phyloP scores from a whole-genome alignment of 2,888 invertebrate genomes.

The Xestia xanthographa region DNA sequence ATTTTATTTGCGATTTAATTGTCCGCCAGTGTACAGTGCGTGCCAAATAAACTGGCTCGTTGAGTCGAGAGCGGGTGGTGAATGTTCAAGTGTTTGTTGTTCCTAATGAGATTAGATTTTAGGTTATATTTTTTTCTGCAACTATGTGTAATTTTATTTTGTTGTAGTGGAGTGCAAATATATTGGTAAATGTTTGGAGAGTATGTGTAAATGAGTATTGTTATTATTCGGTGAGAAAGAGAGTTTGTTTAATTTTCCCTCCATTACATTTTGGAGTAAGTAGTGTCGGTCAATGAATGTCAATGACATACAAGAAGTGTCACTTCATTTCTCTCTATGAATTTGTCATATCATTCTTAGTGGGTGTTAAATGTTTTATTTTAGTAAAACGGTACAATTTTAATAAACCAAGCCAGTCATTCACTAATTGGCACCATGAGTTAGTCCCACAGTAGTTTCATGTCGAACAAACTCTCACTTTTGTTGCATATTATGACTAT shows the following conservation, averaged over 20 bases:
- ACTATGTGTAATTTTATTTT: conserved; percentile 61
- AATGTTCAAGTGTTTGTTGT: conserved; percentile 66
- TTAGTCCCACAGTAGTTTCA: not conserved
- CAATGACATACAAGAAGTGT: conserved; percentile 2
- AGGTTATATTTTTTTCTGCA: conserved; percentile 57
- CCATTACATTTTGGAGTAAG: not conserved
- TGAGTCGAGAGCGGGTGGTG: conserved; percentile 67
- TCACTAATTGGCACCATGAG: not conserved
- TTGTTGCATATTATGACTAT: not conserved
- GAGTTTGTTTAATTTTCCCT: conserved; percentile 13
- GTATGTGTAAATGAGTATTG: conserved; percentile 35
- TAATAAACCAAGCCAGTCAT: not conserved
- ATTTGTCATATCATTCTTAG: not conserved
- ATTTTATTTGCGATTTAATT: conserved; percentile 88
- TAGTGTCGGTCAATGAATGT: not conserved
- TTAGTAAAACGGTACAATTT: not conserved
- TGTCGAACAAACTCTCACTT: not conserved
- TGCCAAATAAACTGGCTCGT: conserved; percentile 77
- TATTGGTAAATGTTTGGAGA: conserved; percentile 19
- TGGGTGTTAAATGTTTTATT: not conserved
- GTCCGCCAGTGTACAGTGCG: conserved; percentile 77
- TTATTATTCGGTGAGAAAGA: conserved; percentile 3
- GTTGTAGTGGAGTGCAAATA: conserved; percentile 64
- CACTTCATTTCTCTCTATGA: not conserved
- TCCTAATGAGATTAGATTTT: conserved; percentile 69